Base-by-base conservation (phyloP, 2,888 invertebrate genomes). In the Hydraecia micacea region DNA sequence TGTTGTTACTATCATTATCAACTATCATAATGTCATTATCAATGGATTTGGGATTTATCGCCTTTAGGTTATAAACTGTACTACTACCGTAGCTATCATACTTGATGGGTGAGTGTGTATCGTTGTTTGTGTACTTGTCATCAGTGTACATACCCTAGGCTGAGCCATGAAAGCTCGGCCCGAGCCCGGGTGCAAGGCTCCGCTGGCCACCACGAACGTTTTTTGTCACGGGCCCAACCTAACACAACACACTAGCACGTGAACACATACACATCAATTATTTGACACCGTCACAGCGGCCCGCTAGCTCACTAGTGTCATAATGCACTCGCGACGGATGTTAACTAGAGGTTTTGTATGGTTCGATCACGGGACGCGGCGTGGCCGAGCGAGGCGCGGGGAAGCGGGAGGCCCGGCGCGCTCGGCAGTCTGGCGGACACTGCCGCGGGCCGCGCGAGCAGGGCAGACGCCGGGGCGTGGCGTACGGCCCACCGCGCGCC, bases 111-210 rank as follows among this genome's bases (percentile, higher is more conserved):
- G 81, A 85, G 88, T 84, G 81, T 84, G 86, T 89, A 83, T 86
- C 88, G 90, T 86, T 89, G 88, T 89, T 83, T 79, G 83, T 83
- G 82, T 80, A 73, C 77, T 80, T 84, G 78, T 88, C 85, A 85
- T 84, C 86, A 68, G 80, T 88, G 95, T 96, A 97, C 98, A 97
- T 98, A 98, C 98, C 98, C 98, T 98, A 98, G 98, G 98, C 98
- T 98, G 98, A 97, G 98, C 98, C 98, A 98, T 98, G 98, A 97
- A 98, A 97, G 97, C 98, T 97, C 98, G 98, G 97, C 97, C 98
- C 97, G 97, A 97, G 97, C 95, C 96, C 95, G 97, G 96, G 96
- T 96, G 96, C 95, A 96, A 93, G 94, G 97, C 96, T 95, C 96
- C 97, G 95, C 97, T 97, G 96, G 97, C 97, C 96, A 97, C 97